Evolutionary conservation across 1,140 invertebrate species (phyloP).

Genomic region (Choristoneura fumiferana): DNA sequence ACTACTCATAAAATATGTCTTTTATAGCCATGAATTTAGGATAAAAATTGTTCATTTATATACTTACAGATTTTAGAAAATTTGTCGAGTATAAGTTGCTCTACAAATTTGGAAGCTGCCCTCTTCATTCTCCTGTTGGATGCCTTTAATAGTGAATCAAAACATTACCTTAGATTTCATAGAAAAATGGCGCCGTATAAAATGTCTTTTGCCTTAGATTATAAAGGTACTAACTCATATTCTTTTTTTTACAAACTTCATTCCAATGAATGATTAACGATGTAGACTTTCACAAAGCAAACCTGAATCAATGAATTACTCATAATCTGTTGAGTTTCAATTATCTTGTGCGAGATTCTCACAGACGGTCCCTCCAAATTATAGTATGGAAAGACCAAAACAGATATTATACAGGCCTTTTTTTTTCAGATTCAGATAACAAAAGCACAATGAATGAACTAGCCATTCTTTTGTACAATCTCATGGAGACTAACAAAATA

Average conservation of each 20-base stretch:
- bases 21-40: background rate
- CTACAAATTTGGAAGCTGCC: conserved; percentile 79
- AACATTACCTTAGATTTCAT: conserved; percentile 81
- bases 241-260: too few species aligned
- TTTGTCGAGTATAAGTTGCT: conserved; percentile 73
- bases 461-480: conserved; percentile 73
- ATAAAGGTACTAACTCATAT: conserved; percentile 43
- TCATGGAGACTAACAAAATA: conserved; percentile 75
- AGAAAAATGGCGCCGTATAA: conserved; percentile 87
- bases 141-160: conserved; percentile 53
- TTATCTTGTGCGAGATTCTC: too few species aligned
- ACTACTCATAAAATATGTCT: background rate
- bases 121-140: conserved; percentile 82
- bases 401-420: too few species aligned
- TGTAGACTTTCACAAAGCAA: too few species aligned
- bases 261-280: too few species aligned
- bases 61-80: conserved; percentile 33
- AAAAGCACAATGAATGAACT: conserved; percentile 74
- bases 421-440: conserved; percentile 35
- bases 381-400: too few species aligned
- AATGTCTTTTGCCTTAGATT: conserved; percentile 80
- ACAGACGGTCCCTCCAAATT: too few species aligned
- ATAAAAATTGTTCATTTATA: conserved; percentile 2
- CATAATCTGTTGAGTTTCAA: too few species aligned
- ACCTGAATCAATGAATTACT: too few species aligned